phyloP scores from a whole-genome alignment of 1,140 invertebrate species.

The Ridgeia piscesae region DNA sequence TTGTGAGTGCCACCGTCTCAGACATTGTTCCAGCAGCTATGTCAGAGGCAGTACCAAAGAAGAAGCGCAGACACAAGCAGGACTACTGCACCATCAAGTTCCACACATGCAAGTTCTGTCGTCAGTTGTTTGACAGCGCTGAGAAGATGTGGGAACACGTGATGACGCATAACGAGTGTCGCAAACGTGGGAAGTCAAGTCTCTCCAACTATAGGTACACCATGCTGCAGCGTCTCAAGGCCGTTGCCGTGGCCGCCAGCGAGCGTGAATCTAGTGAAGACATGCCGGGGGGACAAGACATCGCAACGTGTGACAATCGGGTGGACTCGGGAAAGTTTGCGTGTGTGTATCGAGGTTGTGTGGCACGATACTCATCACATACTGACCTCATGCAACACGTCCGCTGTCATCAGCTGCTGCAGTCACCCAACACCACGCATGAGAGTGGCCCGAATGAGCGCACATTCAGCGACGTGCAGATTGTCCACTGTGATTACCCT shows the following conservation, averaged over 20 bases:
- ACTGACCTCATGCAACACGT: neutral
- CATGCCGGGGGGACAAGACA: neutral
- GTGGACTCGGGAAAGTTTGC: neutral
- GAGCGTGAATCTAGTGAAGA: neutral
- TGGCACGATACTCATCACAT: neutral
- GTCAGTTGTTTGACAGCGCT: constrained; percentile 16
- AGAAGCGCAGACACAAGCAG: neutral
- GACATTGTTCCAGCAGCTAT: neutral
- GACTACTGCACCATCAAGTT: constrained; percentile 19
- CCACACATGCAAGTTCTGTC: constrained; percentile 17
- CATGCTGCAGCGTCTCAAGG: neutral
- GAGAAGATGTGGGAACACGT: constrained; percentile 19
- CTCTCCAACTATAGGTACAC: neutral
- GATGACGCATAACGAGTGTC: constrained; percentile 11
- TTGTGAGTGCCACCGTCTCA: no score
- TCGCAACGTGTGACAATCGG: no score
- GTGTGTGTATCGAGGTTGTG: neutral
- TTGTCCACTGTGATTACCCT: constrained; percentile 14
- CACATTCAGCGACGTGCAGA: neutral
- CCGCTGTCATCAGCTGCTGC: neutral
- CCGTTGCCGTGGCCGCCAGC: neutral
- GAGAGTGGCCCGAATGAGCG: neutral
- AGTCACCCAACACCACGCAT: neutral
- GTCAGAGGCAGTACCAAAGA: neutral
- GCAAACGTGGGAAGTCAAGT: neutral